These are phyloP conservation scores for Chrysolina haemoptera DNA, from an alignment of 2,888 invertebrate species.

Conservation along the genomic window DNA sequence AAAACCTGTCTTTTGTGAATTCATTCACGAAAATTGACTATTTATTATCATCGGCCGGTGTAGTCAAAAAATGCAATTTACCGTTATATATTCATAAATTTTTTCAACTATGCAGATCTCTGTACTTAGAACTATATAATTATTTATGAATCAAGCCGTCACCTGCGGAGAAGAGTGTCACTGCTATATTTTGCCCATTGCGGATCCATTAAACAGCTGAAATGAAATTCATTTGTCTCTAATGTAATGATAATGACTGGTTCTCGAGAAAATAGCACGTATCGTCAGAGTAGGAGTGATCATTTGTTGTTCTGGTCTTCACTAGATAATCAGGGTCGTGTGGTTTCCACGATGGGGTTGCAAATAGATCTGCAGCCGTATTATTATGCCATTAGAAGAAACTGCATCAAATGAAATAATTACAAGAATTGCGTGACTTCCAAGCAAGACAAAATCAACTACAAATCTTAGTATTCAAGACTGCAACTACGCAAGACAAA, in stretches of 20 bases:
- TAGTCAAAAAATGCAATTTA: background rate
- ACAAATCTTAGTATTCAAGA: background rate
- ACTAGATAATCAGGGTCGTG: constrained; percentile 2
- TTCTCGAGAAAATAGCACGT: constrained; percentile 6
- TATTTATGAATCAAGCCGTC: constrained; percentile 43
- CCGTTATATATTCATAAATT: background rate
- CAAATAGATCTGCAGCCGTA: background rate
- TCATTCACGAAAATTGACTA: background rate
- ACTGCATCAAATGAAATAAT: background rate
- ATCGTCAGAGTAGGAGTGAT: constrained; percentile 5
- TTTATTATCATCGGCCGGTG: background rate
- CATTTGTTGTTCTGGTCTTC: constrained; percentile 14
- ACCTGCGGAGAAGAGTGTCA: constrained; percentile 44
- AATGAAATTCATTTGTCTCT: constrained; percentile 38
- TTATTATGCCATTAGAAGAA: background rate
- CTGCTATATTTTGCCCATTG: constrained; percentile 37
- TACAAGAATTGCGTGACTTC: too few species aligned
- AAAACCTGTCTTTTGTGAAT: too few species aligned
- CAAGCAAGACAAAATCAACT: background rate
- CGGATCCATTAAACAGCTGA: constrained; percentile 46
- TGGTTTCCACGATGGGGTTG: constrained; percentile 1
- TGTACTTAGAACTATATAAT: constrained; percentile 30
- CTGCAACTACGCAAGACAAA: too few species aligned
- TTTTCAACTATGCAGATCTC: constrained; percentile 20
- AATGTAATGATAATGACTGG: constrained; percentile 47